Percentiles rank a stretch among this genome's conserved stretches.
phyloP scores from a whole-genome alignment of 2,888 invertebrate genomes.

The Hipparchia semele region DNA sequence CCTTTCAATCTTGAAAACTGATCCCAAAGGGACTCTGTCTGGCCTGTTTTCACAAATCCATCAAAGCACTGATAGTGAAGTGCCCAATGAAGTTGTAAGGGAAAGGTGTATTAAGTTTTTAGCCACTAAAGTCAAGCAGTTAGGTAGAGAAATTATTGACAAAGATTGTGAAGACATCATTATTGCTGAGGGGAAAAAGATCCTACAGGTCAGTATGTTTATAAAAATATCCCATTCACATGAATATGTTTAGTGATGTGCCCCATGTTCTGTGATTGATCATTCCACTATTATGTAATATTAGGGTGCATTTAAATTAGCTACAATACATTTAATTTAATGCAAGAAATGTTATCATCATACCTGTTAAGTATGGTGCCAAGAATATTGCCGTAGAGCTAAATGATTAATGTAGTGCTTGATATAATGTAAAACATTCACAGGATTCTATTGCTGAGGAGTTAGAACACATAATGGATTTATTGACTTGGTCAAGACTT shows the following conservation, averaged over 20 bases:
- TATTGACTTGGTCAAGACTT: slow-evolving; percentile 91
- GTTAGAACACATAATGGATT: slow-evolving; percentile 94
- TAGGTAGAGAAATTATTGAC: slow-evolving; percentile 90
- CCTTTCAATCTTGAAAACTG: slow-evolving; percentile 88
- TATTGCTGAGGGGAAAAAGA: slow-evolving; percentile 92
- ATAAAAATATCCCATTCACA: too few species aligned
- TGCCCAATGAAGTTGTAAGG: slow-evolving; percentile 87
- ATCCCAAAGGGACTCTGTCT: slow-evolving; percentile 85
- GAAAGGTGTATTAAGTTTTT: slow-evolving; percentile 95
- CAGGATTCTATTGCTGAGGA: slow-evolving; percentile 96
- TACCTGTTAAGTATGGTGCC: too few species aligned
- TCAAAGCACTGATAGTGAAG: slow-evolving; percentile 72
- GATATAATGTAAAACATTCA: slow-evolving; percentile 17
- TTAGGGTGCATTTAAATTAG: too few species aligned
- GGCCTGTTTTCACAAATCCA: slow-evolving; percentile 83
- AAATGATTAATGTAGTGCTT: neutral
- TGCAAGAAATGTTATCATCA: too few species aligned
- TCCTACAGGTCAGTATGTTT: slow-evolving; percentile 84
- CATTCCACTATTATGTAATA: too few species aligned
- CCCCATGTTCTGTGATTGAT: too few species aligned
- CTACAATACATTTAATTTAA: too few species aligned
- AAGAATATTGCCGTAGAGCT: too few species aligned
- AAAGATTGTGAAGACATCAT: slow-evolving; percentile 94
- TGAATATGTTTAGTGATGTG: too few species aligned
- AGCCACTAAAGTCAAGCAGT: slow-evolving; percentile 90